These are phyloP conservation scores for Pollenia griseotomentosa DNA, from an alignment of 2,888 invertebrate species.

Conservation along the genomic window DNA sequence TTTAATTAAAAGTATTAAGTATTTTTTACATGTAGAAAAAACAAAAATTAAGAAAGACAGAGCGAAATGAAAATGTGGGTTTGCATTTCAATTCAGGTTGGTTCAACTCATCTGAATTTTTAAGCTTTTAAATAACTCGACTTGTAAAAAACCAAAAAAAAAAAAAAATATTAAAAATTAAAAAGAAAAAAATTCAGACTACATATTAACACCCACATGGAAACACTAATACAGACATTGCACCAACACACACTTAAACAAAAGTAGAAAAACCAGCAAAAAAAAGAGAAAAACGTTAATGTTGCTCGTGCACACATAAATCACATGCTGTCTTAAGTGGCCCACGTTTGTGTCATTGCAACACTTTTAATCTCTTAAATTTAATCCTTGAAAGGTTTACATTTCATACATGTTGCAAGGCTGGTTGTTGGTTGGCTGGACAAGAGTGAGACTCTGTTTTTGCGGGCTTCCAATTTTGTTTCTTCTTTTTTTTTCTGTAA, in stretches of 20 bases:
- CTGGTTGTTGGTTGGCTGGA: constrained; percentile 33
- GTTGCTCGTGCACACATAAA: constrained; percentile 52
- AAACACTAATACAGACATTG: not conserved
- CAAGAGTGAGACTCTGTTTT: constrained; percentile 6
- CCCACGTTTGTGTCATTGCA: constrained; percentile 70
- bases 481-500: not conserved
- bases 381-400: constrained; percentile 64
- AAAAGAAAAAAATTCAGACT: not conserved
- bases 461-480: not conserved
- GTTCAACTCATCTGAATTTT: constrained; percentile 44
- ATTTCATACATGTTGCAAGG: constrained; percentile 40
- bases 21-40: constrained; percentile 10
- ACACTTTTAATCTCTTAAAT: constrained; percentile 72
- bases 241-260: not conserved
- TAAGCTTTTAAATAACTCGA: constrained; percentile 59
- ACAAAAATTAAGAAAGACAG: not conserved
- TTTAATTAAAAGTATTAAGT: constrained; percentile 61
- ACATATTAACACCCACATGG: not conserved
- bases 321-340: constrained; percentile 73
- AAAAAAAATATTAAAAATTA: not conserved
- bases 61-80: constrained; percentile 53
- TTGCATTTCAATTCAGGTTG: constrained; percentile 43
- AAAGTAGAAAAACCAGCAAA: not conserved
- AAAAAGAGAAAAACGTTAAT: constrained; percentile 22
- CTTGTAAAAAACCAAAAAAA: too few relatives aligned